phyloP scores from a whole-genome alignment of 2,888 invertebrate species.

The Choreutis nemorana region DNA sequence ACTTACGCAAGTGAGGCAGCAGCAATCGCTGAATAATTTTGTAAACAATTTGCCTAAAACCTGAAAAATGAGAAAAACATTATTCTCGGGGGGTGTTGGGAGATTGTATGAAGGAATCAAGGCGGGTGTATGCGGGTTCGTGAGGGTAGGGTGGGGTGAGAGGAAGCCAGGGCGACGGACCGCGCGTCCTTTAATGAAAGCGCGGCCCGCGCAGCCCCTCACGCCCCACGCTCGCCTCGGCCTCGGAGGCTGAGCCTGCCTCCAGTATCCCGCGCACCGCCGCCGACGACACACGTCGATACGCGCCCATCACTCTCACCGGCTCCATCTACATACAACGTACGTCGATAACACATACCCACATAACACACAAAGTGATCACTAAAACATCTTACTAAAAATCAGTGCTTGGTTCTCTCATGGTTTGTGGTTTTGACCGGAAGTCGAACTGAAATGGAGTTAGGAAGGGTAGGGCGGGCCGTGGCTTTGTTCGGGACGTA shows the following conservation, averaged over 20 bases:
- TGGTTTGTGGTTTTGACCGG: conserved; percentile 25
- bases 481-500: conserved; percentile 43
- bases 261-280: conserved; percentile 58
- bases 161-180: conserved; percentile 35
- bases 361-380: conserved; percentile 21
- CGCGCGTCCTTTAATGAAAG: conserved; percentile 40
- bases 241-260: conserved; percentile 41
- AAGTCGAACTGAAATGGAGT: conserved; percentile 22
- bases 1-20: too few relatives aligned
- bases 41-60: too few relatives aligned
- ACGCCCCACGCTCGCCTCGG: conserved; percentile 23
- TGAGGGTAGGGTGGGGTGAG: conserved; percentile 32
- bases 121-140: conserved; percentile 24
- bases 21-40: too few relatives aligned
- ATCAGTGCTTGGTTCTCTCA: conserved; percentile 41
- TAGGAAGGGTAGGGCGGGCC: conserved; percentile 45
- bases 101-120: conserved; percentile 32
- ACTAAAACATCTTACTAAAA: conserved; percentile 15
- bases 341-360: conserved; percentile 24
- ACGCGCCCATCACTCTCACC: conserved; percentile 20
- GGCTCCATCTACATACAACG: conserved; percentile 18
- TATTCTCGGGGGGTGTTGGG: conserved; percentile 19
- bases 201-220: conserved; percentile 56
- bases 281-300: conserved; percentile 32
- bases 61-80: conserved; percentile 10